Percentiles rank a stretch among this genome's conserved stretches.
These are phyloP conservation scores for Dioctria rufipes DNA, from an alignment of 2,888 invertebrate species.

Conservation along the genomic window DNA sequence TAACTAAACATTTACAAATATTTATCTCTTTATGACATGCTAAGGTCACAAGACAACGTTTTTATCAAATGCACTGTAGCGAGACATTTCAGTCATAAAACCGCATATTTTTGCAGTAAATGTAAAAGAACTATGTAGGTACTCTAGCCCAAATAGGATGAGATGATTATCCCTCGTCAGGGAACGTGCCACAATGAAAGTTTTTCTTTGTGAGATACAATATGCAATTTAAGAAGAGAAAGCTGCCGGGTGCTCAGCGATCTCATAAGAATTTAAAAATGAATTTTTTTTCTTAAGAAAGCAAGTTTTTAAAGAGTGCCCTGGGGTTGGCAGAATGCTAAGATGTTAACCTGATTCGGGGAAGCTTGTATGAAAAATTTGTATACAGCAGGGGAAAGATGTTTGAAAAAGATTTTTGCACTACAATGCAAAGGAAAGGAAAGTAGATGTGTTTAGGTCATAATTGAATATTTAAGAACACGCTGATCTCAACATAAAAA, in stretches of 20 bases:
- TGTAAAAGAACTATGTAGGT: neutral
- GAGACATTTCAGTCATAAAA: neutral
- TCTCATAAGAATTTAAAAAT: constrained; percentile 51
- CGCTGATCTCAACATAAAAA: constrained; percentile 38
- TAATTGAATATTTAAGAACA: constrained; percentile 49
- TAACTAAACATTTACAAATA: too few species aligned
- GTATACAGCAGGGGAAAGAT: constrained; percentile 7
- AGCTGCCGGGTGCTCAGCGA: constrained; percentile 23
- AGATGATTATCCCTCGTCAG: neutral
- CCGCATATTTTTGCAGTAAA: constrained; percentile 18
- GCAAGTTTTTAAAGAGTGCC: constrained; percentile 44
- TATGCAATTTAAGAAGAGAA: constrained; percentile 44
- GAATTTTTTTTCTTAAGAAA: constrained; percentile 38
- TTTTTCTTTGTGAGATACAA: constrained; percentile 22
- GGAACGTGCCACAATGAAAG: constrained; percentile 28
- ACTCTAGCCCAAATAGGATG: neutral
- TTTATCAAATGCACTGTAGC: constrained; percentile 15
- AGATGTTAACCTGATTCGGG: constrained; percentile 41
- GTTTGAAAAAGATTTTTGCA: constrained; percentile 16
- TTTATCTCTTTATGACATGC: too few species aligned
- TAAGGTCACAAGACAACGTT: too few species aligned
- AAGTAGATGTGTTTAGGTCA: constrained; percentile 51
- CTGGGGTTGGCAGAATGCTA: neutral
- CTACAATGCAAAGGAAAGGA: constrained; percentile 34
- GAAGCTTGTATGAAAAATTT: constrained; percentile 32